These are phyloP conservation scores for Allobates femoralis DNA, from an alignment of 2,797 vertebrate species.

Conservation along the genomic window DNA sequence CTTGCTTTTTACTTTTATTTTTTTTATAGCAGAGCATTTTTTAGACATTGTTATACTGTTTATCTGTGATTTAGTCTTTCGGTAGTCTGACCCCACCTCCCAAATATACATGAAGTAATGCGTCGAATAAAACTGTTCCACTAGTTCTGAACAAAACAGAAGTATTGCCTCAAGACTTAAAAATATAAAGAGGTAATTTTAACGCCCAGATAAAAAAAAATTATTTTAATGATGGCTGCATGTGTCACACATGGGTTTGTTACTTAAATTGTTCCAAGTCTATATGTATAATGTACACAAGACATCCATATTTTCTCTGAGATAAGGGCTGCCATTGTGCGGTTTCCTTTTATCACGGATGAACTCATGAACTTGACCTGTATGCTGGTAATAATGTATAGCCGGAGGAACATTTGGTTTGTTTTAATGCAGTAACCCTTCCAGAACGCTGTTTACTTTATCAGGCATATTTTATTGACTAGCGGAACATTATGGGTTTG, in stretches of 20 bases:
- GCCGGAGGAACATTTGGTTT: conserved; percentile 20
- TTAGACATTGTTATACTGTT: too few relatives aligned
- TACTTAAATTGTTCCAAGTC: neutral
- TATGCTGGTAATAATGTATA: neutral
- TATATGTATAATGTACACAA: neutral
- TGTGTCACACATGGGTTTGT: neutral
- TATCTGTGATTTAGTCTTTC: too few relatives aligned
- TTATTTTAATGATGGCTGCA: neutral
- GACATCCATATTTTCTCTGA: neutral
- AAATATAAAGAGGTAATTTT: neutral
- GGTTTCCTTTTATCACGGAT: neutral
- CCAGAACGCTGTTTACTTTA: neutral
- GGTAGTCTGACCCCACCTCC: too few relatives aligned
- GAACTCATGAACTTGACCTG: conserved; percentile 20
- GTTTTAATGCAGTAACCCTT: neutral
- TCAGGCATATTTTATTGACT: neutral
- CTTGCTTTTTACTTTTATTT: too few relatives aligned
- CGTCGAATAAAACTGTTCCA: too few relatives aligned
- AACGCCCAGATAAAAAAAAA: too few relatives aligned
- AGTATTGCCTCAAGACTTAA: neutral
- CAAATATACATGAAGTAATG: too few relatives aligned
- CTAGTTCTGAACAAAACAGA: too few relatives aligned
- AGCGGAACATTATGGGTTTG: conserved; percentile 7
- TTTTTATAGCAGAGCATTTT: too few relatives aligned
- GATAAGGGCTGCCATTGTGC: neutral